Evolutionary conservation across 2,888 invertebrate species (phyloP).

Genomic region (Sarcophaga subvicina): DNA sequence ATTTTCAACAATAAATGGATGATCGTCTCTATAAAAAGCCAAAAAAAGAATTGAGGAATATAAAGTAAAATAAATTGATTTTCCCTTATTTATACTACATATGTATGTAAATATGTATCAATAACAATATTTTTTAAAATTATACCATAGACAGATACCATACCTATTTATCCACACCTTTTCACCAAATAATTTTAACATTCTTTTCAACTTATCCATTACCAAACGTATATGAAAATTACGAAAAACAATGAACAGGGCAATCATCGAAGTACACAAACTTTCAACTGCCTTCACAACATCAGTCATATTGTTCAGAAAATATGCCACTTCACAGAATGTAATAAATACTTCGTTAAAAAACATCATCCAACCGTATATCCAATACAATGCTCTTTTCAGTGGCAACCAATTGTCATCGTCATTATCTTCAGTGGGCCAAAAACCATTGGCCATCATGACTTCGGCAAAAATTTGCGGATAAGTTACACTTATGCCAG

Average conservation of each 20-base stretch:
- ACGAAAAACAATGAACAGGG: constrained; percentile 4
- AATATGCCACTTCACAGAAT: constrained; percentile 28
- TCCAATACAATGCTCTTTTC: neutral
- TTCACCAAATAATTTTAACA: constrained; percentile 27
- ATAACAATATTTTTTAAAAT: neutral
- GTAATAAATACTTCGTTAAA: constrained; percentile 4
- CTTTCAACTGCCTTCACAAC: constrained; percentile 42
- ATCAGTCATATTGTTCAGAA: constrained; percentile 35
- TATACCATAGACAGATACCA: neutral
- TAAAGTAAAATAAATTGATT: too few species aligned
- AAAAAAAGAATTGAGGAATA: neutral
- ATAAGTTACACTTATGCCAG: constrained; percentile 23
- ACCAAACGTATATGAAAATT: constrained; percentile 30
- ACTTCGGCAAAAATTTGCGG: constrained; percentile 35
- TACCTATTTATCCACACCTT: constrained; percentile 56
- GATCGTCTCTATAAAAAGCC: neutral
- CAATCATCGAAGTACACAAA: constrained; percentile 44
- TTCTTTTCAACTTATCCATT: neutral
- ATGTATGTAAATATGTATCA: neutral
- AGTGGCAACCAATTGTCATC: constrained; percentile 22
- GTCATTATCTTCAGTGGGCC: constrained; percentile 36
- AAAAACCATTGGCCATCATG: constrained; percentile 41
- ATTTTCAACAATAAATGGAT: constrained; percentile 22
- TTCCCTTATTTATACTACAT: too few species aligned
- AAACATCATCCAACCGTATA: constrained; percentile 33